Base-by-base conservation (phyloP, 2,888 invertebrate genomes). In the Ashinkailepas kermadecensis region DNA sequence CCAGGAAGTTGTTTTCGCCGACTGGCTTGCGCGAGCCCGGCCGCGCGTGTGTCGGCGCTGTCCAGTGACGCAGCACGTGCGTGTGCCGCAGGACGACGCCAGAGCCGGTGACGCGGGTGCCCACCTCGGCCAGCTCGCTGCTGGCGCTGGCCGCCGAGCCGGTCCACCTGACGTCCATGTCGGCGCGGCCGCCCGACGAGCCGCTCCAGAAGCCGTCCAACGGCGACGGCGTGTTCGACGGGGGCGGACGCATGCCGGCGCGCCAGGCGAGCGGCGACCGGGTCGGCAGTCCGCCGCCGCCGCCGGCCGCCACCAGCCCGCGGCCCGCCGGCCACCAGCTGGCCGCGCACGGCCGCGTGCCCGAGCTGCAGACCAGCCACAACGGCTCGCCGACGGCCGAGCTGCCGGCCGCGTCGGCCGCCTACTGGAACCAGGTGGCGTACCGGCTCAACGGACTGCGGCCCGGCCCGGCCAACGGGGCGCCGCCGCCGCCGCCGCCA, bases 211-310 rank as follows among this genome's bases (percentile, higher is more conserved):
- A n/a, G 82, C 79, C 59, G 78, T 79, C 13, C 81, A 65, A 78
- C 89, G 81, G 89, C 90, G 90, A 89, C 84, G 89, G 90, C 82
- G 90, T 90, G 54, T 91, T 90, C 85, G 90, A 90, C 85, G 90
- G 88, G 12, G 88, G 88, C 84, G 88, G 88, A 83, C 86, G 86
- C 74, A 85, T 80, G 67, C 64, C 81, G 81, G 79, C 81, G 84
- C 81, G 82, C 83, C 54, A 64, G 80, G 82, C 85, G 88, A 64
- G 80, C 82, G 85, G 88, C 87, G 81, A 78, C n/a, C 74, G 54
- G 70, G 80, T 82, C 39, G 74, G 62, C 80, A 81, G 81, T n/a
- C 81, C 82, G 57, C 64, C 81, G 70, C 83, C 83, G 83, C 84
- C 82, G 83, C 84, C 83, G 82, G 83, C 82, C 65, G 82, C 39